Base-by-base conservation (phyloP, 2,113 vertebrate genomes). In the Grus americana region DNA sequence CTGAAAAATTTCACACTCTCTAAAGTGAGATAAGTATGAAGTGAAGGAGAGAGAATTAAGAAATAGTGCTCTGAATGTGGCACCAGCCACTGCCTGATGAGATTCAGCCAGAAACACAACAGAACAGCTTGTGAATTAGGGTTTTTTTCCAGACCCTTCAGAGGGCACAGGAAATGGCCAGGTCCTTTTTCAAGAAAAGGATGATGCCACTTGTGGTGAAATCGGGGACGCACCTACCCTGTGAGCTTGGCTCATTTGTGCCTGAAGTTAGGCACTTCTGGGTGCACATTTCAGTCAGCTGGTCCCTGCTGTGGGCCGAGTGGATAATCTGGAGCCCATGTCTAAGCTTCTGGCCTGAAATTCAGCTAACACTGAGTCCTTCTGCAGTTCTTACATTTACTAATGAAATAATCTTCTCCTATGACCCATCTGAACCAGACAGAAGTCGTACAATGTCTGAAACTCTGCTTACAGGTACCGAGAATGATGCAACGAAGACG, bases 1-100 rank as follows among this genome's bases (percentile, higher is more conserved):
- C 97, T 96, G 96, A 96, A 97, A 97, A 96, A 97, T 89, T 96
- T 97, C 97, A 97, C 95, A 97, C 95, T 92, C 93, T 94, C 93
- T 92, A 94, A 97, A 97, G 89, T 92, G 91, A 97, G 95, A 96
- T 96, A 96, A 97, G 97, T 89, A 95, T 86, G 86, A 95, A 94
- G 57, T n/a, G 82, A 97, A 93, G 94, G 95, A 96, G 78, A 88
- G 93, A 96, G 81, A 92, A 96, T 96, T 93, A 95, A 96, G 94
- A 94, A 97, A 91, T 54, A 96, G 91, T 83, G 72, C 70, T 95
- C 88, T 92, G 86, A 93, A 89, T 3, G 27, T 80, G 49, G 91
- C 70, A 94, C 44, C 85, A 95, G 89, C 55, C 87, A 91, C 73
- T 90, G 91, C 79, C 73, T 96, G 90, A 71, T 70, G 73, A 88